Base-by-base conservation (phyloP, 2,888 invertebrate genomes). In the Toxonevra muliebris region DNA sequence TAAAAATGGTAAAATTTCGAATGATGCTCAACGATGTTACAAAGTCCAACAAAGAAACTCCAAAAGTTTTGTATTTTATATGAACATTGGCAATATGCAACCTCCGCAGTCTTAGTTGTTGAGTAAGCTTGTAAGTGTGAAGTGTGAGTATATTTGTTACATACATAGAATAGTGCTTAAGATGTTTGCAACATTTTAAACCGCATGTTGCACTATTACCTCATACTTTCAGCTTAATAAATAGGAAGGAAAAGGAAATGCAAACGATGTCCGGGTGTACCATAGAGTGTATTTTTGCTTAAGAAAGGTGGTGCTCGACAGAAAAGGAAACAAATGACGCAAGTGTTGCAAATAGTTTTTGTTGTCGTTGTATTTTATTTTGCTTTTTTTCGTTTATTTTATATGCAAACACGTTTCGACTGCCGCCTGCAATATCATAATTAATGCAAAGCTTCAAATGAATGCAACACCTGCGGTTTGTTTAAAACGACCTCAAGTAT, bases 381-480 rank as follows among this genome's bases (percentile, higher is more conserved):
- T 30, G 3, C 7, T 30, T 30, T 30, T 45, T 13, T n/a, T 30
- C 62, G 48, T 42, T 9, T 40, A 11, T 55, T 61, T 69, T 45
- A 11, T 61, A 66, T 61, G 66, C 61, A 61, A 66, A 66, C 61
- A 54, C 30, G 53, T 59, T 53, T 30, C 48, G 57, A 45, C 54
- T 59, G 59, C 59, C 52, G 50, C 41, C 66, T 70, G 70, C 76
- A 79, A 83, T 79, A 79, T 83, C 82, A 84, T 84, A 84, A 84
- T 84, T 84, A 84, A 84, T 84, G 85, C 84, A 84, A 84, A 83
- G 84, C 84, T 82, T 75, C 78, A 77, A 83, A 83, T 80, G 81
- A 82, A 81, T 84, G 84, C 84, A 84, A 84, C 85, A 84, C 84
- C 85, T 84, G 84, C 75, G 84, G 82, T 84, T 84, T 77, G 80